These are phyloP conservation scores for Poicephalus gulielmi DNA, from an alignment of 2,113 vertebrate genomes.

Conservation along the genomic window DNA sequence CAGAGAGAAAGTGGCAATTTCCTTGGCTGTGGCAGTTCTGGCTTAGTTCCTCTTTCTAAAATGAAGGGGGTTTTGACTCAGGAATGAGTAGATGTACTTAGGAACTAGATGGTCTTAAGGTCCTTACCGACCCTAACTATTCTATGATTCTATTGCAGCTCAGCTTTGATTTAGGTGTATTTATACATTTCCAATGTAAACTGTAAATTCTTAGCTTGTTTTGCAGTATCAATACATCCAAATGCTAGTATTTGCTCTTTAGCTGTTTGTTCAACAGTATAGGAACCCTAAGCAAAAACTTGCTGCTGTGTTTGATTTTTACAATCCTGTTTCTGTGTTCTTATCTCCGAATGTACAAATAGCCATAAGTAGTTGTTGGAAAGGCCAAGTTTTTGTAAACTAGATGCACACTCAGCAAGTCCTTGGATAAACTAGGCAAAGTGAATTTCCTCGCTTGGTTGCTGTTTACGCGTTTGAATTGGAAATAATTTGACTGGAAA, in stretches of 20 bases:
- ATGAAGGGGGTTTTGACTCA: neutral
- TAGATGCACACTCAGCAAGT: neutral
- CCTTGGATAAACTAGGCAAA: neutral
- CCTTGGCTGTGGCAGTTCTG: neutral
- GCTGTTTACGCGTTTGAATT: neutral
- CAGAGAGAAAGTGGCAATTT: neutral
- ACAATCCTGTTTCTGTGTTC: neutral
- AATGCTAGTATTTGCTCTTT: neutral
- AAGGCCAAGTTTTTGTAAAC: neutral
- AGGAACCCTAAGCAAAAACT: neutral
- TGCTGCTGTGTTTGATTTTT: neutral
- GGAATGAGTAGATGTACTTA: neutral
- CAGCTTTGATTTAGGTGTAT: neutral
- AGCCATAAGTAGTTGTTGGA: neutral
- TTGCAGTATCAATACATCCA: neutral
- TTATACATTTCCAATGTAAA: neutral
- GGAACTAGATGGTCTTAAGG: neutral
- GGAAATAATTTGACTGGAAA: neutral
- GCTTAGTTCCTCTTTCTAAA: neutral
- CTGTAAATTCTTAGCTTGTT: neutral
- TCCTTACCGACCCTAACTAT: neutral
- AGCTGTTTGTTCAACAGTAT: neutral
- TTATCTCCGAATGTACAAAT: neutral
- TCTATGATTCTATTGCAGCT: neutral
- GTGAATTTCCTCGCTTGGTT: neutral